Conservation (phyloP, 2,113 vertebrate species). For the Anhinga anhinga region DNA sequence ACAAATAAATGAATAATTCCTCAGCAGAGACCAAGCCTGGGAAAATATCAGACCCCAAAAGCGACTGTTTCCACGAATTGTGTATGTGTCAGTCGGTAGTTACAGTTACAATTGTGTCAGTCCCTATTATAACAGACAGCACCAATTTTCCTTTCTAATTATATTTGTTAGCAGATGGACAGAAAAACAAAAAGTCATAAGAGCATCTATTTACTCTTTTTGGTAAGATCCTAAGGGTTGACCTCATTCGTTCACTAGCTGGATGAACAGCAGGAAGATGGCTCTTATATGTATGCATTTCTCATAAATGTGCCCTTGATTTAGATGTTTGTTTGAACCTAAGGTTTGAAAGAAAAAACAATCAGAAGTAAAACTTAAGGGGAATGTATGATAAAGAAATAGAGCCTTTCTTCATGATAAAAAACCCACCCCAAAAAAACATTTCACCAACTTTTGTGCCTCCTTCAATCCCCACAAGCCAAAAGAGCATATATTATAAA, state of each 20-base stretch:
- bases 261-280: not conserved
- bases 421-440: not conserved
- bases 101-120: not conserved
- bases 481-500: not conserved
- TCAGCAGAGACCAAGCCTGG: conserved; percentile 16
- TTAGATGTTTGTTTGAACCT: not conserved
- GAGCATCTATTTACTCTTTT: not conserved
- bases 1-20: conserved; percentile 48
- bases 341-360: not conserved
- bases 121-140: not conserved
- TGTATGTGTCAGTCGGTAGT: not conserved
- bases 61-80: conserved; percentile 1
- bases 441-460: not conserved
- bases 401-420: not conserved
- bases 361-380: not conserved
- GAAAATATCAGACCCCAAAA: conserved; percentile 24
- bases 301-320: not conserved
- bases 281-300: not conserved
- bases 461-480: not conserved
- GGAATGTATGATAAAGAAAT: not conserved
- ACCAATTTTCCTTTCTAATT: not conserved
- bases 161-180: not conserved
- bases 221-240: not conserved
- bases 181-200: not conserved
- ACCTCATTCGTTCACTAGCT: not conserved